A percentile compares a stretch with the other conserved stretches of the same genome.
Evolutionary conservation across 2,113 vertebrate genomes (phyloP).

Genomic region (Psittacula cyanocephala): DNA sequence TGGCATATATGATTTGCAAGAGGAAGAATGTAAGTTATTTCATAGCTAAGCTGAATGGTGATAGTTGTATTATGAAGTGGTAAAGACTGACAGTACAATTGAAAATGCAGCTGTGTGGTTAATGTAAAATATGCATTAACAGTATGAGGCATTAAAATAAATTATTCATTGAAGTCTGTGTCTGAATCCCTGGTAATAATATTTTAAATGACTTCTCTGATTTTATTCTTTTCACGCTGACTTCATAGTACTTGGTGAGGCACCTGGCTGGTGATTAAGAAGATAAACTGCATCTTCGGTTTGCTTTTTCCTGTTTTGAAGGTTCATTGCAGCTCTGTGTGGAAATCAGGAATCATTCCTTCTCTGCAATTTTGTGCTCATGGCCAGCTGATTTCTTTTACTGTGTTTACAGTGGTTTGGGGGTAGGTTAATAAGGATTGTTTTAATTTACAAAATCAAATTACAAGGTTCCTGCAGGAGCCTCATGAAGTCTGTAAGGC

Average conservation of each 20-base stretch:
- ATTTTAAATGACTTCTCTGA: neutral
- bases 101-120: slow-evolving; percentile 11
- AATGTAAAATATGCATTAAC: neutral
- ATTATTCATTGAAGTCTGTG: neutral
- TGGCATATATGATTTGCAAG: neutral
- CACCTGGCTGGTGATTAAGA: neutral
- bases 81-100: neutral
- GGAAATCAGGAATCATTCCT: neutral
- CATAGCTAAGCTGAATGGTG: neutral
- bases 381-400: neutral
- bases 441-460: neutral
- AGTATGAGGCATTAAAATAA: neutral
- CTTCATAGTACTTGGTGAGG: neutral
- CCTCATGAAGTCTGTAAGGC: neutral
- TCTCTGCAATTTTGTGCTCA: neutral
- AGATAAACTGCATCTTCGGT: neutral
- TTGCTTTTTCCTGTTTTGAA: neutral
- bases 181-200: neutral
- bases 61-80: neutral
- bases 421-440: neutral
- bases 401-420: neutral
- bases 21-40: neutral
- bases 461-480: neutral
- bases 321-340: neutral
- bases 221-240: neutral